Conservation (phyloP, 2,888 invertebrate genomes). For the Taenaris catops region DNA sequence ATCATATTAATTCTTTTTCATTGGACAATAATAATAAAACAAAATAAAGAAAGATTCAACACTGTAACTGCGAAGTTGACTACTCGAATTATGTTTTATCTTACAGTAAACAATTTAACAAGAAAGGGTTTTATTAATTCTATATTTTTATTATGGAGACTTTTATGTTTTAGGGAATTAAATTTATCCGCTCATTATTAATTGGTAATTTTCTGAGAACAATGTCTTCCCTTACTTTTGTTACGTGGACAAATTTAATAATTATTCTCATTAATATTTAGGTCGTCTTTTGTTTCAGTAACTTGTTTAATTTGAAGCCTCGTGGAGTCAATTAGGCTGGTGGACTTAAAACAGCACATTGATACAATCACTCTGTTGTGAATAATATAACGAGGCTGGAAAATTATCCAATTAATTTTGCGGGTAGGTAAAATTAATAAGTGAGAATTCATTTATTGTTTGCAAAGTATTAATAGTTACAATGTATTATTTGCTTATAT, state of each 20-base stretch:
- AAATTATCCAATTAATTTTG: constrained; percentile 24
- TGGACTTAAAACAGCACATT: constrained; percentile 14
- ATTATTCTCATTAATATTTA: constrained; percentile 13
- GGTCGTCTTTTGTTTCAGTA: constrained; percentile 15
- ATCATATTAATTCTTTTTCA: no score
- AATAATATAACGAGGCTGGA: constrained; percentile 15
- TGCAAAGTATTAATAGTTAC: constrained; percentile 15
- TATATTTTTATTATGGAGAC: no score
- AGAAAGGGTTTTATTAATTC: no score
- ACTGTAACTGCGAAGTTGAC: no score
- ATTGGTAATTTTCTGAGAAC: neutral
- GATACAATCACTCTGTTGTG: constrained; percentile 17
- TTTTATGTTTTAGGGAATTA: no score
- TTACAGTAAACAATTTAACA: no score
- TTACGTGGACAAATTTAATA: constrained; percentile 8
- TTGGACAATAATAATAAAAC: no score
- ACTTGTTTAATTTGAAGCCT: constrained; percentile 16
- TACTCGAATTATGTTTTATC: no score
- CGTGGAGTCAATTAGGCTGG: constrained; percentile 18
- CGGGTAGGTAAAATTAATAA: constrained; percentile 17
- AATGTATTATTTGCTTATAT: constrained; percentile 13
- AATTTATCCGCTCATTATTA: neutral
- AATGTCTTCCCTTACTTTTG: constrained; percentile 1
- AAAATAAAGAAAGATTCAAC: no score
- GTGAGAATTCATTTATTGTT: constrained; percentile 18